phyloP scores from a whole-genome alignment of 2,888 invertebrate species.

The Phasia obesa region DNA sequence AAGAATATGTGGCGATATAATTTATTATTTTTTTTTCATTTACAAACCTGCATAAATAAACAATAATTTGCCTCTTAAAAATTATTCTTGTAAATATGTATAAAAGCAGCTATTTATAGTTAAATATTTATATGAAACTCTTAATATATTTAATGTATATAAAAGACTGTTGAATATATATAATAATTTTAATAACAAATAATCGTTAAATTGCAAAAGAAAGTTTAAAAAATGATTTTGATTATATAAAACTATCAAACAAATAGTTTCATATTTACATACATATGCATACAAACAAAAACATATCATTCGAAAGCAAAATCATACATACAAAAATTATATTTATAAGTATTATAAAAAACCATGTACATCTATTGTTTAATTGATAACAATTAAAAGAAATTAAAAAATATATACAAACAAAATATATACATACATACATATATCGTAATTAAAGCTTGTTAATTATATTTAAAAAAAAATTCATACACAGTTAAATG shows the following conservation, averaged over 20 bases:
- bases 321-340: slow-evolving; percentile 46
- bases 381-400: slow-evolving; percentile 56
- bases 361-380: slow-evolving; percentile 38
- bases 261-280: slow-evolving; percentile 48
- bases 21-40: neutral
- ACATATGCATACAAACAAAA: slow-evolving; percentile 25
- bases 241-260: slow-evolving; percentile 15
- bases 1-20: too few species aligned
- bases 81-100: neutral
- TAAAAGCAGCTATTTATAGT: slow-evolving; percentile 34
- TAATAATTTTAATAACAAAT: neutral
- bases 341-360: slow-evolving; percentile 30
- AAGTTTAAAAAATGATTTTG: slow-evolving; percentile 12
- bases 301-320: slow-evolving; percentile 65
- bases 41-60: neutral
- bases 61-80: neutral
- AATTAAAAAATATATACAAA: slow-evolving; percentile 25
- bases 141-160: slow-evolving; percentile 35
- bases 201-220: slow-evolving; percentile 9
- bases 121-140: neutral
- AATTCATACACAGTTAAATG: slow-evolving; percentile 26
- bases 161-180: slow-evolving; percentile 64
- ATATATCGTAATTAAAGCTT: slow-evolving; percentile 66
- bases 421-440: slow-evolving; percentile 35
- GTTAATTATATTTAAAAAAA: slow-evolving; percentile 60